These are phyloP conservation scores for Protaetia brevitarsis DNA, from an alignment of 1,140 invertebrate genomes.

Conservation along the genomic window DNA sequence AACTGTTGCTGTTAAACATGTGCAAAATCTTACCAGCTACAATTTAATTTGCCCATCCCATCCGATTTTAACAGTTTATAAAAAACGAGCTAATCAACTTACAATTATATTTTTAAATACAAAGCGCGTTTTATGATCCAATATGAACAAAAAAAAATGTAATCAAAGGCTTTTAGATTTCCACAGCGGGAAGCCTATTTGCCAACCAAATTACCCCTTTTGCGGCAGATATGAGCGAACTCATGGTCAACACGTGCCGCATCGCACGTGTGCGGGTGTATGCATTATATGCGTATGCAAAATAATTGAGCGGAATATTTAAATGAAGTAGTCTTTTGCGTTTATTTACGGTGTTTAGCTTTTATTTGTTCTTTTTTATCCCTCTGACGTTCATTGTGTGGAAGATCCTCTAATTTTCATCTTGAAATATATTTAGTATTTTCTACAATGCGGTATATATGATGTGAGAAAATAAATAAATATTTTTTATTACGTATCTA, in stretches of 20 bases:
- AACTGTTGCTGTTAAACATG: no score
- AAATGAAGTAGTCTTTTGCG: constrained; percentile 17
- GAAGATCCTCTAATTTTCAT: background rate
- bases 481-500: no score
- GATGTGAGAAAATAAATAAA: no score
- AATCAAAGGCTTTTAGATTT: constrained; percentile 4
- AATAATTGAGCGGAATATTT: constrained; percentile 24
- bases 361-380: constrained; percentile 18
- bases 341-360: constrained; percentile 19
- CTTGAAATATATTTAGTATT: no score
- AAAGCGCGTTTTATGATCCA: no score
- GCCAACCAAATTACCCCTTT: constrained; percentile 16
- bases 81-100: no score
- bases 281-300: constrained; percentile 2
- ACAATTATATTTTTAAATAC: no score
- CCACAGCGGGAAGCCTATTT: constrained; percentile 16
- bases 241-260: background rate
- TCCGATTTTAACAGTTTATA: no score
- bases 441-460: no score
- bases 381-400: background rate
- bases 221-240: constrained; percentile 2
- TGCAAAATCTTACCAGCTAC: no score
- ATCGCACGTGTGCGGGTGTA: background rate
- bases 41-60: no score
- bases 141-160: no score